Evolutionary conservation across 1,140 invertebrate species (phyloP), one percentile per base, ranked within the genome.

Genomic region (Orchestia grillus): DNA sequence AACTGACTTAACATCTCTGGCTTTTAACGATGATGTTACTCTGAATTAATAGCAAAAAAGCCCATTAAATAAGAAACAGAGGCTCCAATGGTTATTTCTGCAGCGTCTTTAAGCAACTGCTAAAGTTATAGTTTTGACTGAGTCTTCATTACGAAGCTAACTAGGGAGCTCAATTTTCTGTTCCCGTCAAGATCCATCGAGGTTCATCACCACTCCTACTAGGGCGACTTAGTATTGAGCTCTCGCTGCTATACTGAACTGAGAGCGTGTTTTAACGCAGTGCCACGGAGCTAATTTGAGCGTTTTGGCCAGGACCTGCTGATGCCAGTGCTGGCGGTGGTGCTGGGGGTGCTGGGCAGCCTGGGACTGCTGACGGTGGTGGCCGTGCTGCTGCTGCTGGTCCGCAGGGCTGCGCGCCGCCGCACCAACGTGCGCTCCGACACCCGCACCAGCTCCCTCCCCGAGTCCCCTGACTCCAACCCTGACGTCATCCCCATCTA

Each of bases 321-420:
- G 95, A 41, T 94, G 6, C 95, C 95, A 53, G 44, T 96, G 42
- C 95, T 96, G 42, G 95, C 95, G 15, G 95, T 87, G 62, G 87
- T 96, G 40, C 87, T 96, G 28, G 95, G 95, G 40, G 62, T 96
- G 4, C 95, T 96, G 28, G 95, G 95, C 57, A 91, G 87, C 45
- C 23, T 96, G 53, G 95, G 45, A 36, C 62, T 96, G 40, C 16
- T 96, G n/a, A 36, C 95, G 6, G 87, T 96, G 41, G 95, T 87
- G 45, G 62, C 53, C 3, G 57, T 87, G 6, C 53, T 96, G 23
- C 47, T 94, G 19, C 91, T 90, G 44, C 95, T 96, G 62, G 95
- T 94, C 3, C 92, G 92, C 40, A 44, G 40, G 92, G 45, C 92
- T 8, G 43, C 92, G 3, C 41, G 43, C 6, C 41, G 92, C 19